A percentile compares a stretch with the other conserved stretches of the same genome.
These are phyloP conservation scores for Amphipyra berbera DNA, from an alignment of 2,888 invertebrate species.

Conservation along the genomic window DNA sequence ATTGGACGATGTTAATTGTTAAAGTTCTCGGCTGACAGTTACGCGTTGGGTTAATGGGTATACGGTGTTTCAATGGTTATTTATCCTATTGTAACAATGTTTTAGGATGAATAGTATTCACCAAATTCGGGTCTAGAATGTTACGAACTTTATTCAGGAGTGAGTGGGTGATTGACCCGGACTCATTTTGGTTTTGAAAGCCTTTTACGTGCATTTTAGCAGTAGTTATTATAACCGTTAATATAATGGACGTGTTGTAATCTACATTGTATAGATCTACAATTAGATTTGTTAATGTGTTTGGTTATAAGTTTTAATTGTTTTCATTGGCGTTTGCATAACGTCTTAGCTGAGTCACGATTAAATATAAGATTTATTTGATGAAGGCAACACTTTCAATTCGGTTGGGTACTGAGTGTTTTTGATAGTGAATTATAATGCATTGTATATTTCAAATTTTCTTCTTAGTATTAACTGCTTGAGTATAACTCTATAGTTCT, in stretches of 20 bases:
- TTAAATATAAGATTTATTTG: neutral
- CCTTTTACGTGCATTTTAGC: constrained; percentile 36
- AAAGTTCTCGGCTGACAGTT: constrained; percentile 82
- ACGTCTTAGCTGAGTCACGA: constrained; percentile 12
- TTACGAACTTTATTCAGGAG: constrained; percentile 63
- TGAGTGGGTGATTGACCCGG: constrained; percentile 68
- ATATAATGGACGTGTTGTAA: constrained; percentile 41
- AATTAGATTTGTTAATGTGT: constrained; percentile 33
- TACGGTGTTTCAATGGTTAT: constrained; percentile 80
- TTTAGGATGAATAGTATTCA: constrained; percentile 77
- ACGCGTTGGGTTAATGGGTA: constrained; percentile 82
- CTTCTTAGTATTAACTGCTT: too few relatives aligned
- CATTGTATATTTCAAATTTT: too few relatives aligned
- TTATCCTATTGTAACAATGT: constrained; percentile 77
- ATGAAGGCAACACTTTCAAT: neutral
- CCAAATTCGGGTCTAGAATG: constrained; percentile 62
- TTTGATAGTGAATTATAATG: neutral
- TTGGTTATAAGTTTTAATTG: constrained; percentile 38
- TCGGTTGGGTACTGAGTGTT: neutral
- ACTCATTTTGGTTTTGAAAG: constrained; percentile 30
- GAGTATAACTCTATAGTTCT: too few relatives aligned
- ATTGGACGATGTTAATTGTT: constrained; percentile 85
- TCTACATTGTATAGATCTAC: constrained; percentile 39
- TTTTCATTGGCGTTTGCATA: constrained; percentile 34
- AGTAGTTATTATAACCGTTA: constrained; percentile 28